Evolutionary conservation across 2,113 vertebrate genomes (phyloP).

Genomic region (Otis tarda): DNA sequence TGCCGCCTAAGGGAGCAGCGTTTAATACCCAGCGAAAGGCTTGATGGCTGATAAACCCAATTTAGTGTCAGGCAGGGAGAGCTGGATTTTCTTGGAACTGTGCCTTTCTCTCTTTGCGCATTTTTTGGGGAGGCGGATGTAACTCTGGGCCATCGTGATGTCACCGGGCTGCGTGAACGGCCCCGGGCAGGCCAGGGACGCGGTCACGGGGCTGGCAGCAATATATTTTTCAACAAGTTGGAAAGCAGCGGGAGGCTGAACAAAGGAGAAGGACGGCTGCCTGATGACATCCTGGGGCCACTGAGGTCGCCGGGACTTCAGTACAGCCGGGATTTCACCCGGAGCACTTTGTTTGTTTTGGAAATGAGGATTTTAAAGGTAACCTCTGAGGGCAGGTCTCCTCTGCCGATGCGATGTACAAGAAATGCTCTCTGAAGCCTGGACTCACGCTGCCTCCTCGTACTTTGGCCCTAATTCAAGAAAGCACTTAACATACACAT

Average conservation of each 20-base stretch:
- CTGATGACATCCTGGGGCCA: not conserved
- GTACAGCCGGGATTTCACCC: not conserved
- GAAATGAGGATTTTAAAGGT: not conserved
- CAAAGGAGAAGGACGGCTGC: not conserved
- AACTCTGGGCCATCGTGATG: not conserved
- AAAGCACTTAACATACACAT: constrained; percentile 6
- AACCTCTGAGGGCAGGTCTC: not conserved
- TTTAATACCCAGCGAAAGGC: not conserved
- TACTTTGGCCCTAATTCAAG: constrained; percentile 9
- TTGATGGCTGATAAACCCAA: not conserved
- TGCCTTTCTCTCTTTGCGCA: not conserved
- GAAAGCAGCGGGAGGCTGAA: not conserved
- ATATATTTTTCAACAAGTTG: accelerated
- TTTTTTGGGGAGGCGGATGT: not conserved
- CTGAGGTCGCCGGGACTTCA: not conserved
- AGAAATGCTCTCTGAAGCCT: not conserved
- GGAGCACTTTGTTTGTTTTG: not conserved
- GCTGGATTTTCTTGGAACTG: not conserved
- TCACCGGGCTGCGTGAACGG: not conserved
- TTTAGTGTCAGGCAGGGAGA: not conserved
- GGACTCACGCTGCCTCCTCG: not conserved
- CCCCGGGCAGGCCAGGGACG: not conserved
- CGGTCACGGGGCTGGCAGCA: not conserved
- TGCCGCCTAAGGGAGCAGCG: not conserved
- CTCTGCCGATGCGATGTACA: not conserved